Conservation (phyloP, 2,888 invertebrate genomes). For the Creontiades dilutus region DNA sequence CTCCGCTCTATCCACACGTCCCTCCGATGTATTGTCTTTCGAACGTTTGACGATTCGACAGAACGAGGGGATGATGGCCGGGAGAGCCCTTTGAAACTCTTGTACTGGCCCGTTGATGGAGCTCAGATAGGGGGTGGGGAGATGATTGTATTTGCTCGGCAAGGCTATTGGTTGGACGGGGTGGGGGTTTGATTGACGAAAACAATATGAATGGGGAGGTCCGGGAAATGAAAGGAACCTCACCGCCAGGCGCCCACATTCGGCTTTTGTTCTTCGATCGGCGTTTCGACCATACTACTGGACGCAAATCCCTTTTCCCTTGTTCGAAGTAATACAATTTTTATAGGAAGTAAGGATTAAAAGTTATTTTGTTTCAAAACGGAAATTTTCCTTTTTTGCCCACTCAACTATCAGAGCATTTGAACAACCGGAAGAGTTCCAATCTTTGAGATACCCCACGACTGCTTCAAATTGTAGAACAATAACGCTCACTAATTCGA, state of each 20-base stretch:
- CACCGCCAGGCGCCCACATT: not conserved
- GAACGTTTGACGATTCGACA: not conserved
- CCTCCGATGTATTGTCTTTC: not conserved
- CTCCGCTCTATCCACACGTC: not conserved
- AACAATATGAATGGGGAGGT: conserved; percentile 17
- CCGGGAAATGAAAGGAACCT: not conserved
- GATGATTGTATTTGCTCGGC: conserved; percentile 6
- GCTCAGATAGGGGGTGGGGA: not conserved
- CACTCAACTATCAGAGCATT: too few species aligned
- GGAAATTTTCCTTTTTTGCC: too few species aligned
- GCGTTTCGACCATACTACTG: not conserved
- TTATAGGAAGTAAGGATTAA: not conserved
- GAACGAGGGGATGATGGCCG: not conserved
- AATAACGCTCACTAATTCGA: too few species aligned
- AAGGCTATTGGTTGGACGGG: not conserved
- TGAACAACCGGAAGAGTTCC: too few species aligned
- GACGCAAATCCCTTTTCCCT: not conserved
- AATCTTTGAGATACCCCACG: too few species aligned
- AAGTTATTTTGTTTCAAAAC: not conserved
- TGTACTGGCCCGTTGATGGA: not conserved
- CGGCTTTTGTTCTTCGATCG: not conserved
- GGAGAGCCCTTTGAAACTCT: conserved; percentile 4
- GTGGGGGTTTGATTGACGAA: conserved; percentile 28
- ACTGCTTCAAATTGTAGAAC: too few species aligned
- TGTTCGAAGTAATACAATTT: not conserved